A percentile compares a stretch with the other conserved stretches of the same genome.
phyloP scores from a whole-genome alignment of 2,113 vertebrate genomes.

The Melanotaenia duboulayi region DNA sequence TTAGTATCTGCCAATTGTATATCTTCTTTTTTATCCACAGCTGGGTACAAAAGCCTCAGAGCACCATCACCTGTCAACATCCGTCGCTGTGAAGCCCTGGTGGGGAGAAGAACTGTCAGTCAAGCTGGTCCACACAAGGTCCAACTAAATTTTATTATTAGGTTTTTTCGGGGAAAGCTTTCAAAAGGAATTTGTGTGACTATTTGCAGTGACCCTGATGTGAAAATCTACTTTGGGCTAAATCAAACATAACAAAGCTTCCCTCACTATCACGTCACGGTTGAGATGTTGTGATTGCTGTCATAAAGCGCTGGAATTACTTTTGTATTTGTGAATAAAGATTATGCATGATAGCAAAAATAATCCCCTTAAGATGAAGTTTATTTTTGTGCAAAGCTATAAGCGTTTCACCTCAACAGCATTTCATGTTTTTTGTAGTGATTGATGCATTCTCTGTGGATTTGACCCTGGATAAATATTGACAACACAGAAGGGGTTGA shows the following conservation, averaged over 20 bases:
- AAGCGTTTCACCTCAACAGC: constrained; percentile 39
- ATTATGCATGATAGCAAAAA: constrained; percentile 39
- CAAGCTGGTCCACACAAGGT: constrained; percentile 40
- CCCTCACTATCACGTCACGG: constrained; percentile 20
- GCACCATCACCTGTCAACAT: constrained; percentile 48
- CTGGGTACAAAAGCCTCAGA: constrained; percentile 54
- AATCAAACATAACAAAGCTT: constrained; percentile 29
- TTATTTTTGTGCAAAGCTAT: constrained; percentile 37
- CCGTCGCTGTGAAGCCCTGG: constrained; percentile 48
- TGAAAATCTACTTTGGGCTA: constrained; percentile 8
- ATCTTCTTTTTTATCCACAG: constrained; percentile 42
- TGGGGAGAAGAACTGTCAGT: constrained; percentile 39
- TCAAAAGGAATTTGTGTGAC: constrained; percentile 36
- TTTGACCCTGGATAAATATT: constrained; percentile 55
- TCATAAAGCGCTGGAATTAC: constrained; percentile 39
- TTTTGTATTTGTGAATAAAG: constrained; percentile 46
- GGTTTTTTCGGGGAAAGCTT: constrained; percentile 34
- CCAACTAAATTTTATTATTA: constrained; percentile 57
- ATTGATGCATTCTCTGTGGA: constrained; percentile 56
- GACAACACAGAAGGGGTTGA: constrained; percentile 39
- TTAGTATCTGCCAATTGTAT: constrained; percentile 52
- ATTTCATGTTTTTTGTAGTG: neutral
- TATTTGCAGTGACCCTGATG: neutral
- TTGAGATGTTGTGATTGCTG: neutral
- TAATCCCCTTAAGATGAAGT: constrained; percentile 15